Conservation (phyloP, 2,113 vertebrate genomes). For the Opisthocomus hoazin region DNA sequence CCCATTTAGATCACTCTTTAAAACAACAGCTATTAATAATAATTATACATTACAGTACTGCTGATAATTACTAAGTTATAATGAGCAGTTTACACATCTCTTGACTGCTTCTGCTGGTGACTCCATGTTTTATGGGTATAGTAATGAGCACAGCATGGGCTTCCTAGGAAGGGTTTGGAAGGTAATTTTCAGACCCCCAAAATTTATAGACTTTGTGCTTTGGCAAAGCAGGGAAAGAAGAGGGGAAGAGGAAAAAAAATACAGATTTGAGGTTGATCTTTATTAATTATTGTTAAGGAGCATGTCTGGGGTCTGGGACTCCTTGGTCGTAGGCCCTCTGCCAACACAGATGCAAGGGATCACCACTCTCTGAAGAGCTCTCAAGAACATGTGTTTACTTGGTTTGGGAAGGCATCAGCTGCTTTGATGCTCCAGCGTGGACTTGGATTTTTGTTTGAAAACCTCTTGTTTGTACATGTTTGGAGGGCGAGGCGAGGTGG, state of each 20-base stretch:
- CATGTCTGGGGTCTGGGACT: not conserved
- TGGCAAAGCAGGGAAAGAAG: not conserved
- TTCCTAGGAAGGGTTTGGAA: not conserved
- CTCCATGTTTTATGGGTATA: not conserved
- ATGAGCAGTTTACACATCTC: not conserved
- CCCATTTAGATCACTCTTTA: not conserved
- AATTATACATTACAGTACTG: not conserved
- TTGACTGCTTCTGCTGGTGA: not conserved
- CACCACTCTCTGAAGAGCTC: not conserved
- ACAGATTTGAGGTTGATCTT: not conserved
- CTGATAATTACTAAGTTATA: not conserved
- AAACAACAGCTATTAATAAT: not conserved
- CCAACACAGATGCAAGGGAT: not conserved
- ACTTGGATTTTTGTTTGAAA: not conserved
- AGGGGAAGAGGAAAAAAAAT: fast-evolving
- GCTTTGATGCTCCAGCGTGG: not conserved
- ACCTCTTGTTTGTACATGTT: not conserved
- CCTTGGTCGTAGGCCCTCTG: not conserved
- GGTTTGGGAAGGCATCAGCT: not conserved
- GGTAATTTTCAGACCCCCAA: not conserved
- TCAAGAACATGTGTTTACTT: not conserved
- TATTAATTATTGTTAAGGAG: not conserved
- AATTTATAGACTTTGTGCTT: not conserved
- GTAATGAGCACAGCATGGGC: not conserved
- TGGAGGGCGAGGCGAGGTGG: fast-evolving